Evolutionary conservation across 2,888 invertebrate genomes (phyloP).

Genomic region (Leptopilina syphax): DNA sequence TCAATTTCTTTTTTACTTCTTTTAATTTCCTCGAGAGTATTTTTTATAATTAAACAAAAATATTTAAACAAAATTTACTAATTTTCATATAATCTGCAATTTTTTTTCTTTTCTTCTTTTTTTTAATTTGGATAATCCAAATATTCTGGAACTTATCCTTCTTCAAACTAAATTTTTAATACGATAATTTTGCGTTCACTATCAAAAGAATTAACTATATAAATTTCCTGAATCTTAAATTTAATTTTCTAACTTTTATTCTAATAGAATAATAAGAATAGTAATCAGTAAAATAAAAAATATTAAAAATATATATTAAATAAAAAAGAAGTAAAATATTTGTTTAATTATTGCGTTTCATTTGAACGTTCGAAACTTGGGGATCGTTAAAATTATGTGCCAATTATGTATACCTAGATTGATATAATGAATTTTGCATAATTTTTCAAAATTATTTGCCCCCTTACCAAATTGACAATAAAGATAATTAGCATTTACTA

Average conservation of each 20-base stretch:
- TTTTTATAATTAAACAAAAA: neutral
- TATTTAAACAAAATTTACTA: neutral
- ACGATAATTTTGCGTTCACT: neutral
- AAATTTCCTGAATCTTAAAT: neutral
- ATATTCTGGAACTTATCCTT: no score
- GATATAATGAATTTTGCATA: neutral
- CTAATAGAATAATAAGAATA: no score
- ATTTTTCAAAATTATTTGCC: neutral
- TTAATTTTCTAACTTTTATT: no score
- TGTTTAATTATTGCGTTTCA: no score
- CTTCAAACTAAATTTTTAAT: no score
- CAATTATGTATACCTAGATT: neutral
- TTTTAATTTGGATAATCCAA: no score
- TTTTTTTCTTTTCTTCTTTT: no score
- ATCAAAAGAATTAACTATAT: neutral
- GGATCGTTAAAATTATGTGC: no score
- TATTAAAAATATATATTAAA: no score
- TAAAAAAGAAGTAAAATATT: no score
- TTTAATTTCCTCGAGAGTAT: neutral
- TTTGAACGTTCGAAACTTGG: no score
- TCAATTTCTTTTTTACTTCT: neutral
- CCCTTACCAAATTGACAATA: neutral
- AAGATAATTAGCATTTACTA: slow-evolving; percentile 12
- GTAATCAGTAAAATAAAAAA: no score
- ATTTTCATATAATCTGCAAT: neutral